Percentiles rank a stretch among this genome's conserved stretches.
Conservation (phyloP, 2,113 vertebrate genomes). For the Pseudorasbora parva region DNA sequence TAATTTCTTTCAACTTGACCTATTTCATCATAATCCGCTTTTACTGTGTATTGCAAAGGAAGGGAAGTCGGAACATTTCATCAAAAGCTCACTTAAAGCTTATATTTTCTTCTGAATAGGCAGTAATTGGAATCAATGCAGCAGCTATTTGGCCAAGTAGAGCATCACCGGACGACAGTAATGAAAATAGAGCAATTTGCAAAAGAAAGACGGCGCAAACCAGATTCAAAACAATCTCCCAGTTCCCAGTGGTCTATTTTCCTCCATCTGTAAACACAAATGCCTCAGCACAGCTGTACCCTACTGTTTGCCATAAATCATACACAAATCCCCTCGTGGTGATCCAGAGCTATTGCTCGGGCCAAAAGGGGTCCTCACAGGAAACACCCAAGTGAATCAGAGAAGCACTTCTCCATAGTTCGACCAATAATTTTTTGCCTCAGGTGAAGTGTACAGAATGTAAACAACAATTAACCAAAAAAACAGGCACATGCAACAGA, state of each 20-base stretch:
- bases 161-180: neutral
- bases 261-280: neutral
- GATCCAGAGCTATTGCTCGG: conserved; percentile 20
- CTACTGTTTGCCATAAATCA: conserved; percentile 29
- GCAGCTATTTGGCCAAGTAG: conserved; percentile 27
- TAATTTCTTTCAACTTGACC: conserved; percentile 53
- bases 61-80: conserved; percentile 3
- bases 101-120: conserved; percentile 23
- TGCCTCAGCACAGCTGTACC: conserved; percentile 1
- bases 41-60: conserved; percentile 35
- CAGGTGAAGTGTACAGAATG: neutral
- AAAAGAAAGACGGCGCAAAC: neutral
- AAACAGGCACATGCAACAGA: neutral
- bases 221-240: conserved; percentile 14
- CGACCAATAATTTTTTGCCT: neutral
- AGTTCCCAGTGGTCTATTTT: neutral
- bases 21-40: conserved; percentile 53
- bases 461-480: neutral
- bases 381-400: conserved; percentile 24
- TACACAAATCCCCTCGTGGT: neutral
- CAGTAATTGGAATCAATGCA: conserved; percentile 26
- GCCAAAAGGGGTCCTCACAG: conserved; percentile 2
- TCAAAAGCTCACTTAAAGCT: conserved; percentile 24
- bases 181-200: neutral
- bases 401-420: neutral